Percentiles rank a stretch among this genome's conserved stretches.
phyloP scores from a whole-genome alignment of 2,113 vertebrate genomes.

The Urocolius indicus region DNA sequence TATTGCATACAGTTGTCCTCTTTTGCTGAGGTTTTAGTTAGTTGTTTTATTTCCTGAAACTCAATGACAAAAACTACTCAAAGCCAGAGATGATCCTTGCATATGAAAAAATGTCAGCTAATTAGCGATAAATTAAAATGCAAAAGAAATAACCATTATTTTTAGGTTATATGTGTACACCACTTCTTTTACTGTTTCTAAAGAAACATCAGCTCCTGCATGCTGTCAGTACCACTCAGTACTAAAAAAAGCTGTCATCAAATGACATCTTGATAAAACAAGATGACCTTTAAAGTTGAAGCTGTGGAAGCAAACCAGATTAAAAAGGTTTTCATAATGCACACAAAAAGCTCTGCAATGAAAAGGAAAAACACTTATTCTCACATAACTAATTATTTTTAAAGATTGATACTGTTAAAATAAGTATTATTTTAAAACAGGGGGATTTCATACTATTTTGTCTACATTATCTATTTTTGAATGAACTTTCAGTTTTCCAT shows the following conservation, averaged over 20 bases:
- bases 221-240: neutral
- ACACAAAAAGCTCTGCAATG: neutral
- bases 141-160: neutral
- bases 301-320: neutral
- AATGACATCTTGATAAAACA: conserved; percentile 28
- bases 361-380: neutral
- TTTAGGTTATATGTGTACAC: neutral
- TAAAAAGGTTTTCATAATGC: neutral
- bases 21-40: neutral
- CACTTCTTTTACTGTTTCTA: neutral
- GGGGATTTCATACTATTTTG: neutral
- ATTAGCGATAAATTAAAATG: conserved; percentile 43
- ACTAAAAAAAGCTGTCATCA: neutral
- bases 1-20: neutral
- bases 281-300: neutral
- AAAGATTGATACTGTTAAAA: neutral
- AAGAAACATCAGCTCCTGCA: neutral
- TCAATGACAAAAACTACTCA: neutral
- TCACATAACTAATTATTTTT: neutral
- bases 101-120: neutral
- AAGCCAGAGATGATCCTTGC: neutral
- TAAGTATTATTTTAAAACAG: neutral
- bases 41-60: neutral
- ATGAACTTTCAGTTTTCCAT: neutral
- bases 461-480: neutral